phyloP scores from a whole-genome alignment of 2,797 vertebrate species.

The Squalus acanthias region DNA sequence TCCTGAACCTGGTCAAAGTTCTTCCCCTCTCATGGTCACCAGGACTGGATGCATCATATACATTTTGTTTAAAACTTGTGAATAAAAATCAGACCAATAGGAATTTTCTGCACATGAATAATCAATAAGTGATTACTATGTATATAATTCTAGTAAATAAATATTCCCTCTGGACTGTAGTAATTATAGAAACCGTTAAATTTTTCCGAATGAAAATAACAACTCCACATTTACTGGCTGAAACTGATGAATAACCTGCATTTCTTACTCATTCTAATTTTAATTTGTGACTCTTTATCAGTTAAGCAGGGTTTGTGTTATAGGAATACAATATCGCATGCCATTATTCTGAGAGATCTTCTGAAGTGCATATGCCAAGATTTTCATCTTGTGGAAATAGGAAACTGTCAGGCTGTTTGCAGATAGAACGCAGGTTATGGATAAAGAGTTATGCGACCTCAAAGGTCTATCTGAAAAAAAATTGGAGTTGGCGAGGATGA shows the following conservation, averaged over 20 bases:
- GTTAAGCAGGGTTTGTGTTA: background rate
- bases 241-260: slow-evolving; percentile 11
- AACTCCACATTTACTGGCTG: background rate
- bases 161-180: background rate
- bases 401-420: background rate
- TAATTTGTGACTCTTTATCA: background rate
- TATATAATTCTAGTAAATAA: background rate
- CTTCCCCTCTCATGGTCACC: background rate
- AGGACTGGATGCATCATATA: background rate
- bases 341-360: background rate
- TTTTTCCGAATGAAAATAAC: background rate
- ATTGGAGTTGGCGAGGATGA: background rate
- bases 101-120: no score
- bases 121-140: background rate
- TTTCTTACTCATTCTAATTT: background rate
- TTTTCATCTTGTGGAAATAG: slow-evolving; percentile 9
- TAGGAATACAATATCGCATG: background rate
- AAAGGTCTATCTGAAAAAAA: background rate
- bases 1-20: no score
- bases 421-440: background rate
- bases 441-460: slow-evolving; percentile 24
- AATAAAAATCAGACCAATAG: background rate
- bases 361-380: background rate
- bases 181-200: background rate
- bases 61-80: background rate